Conservation (phyloP, 2,797 vertebrate genomes). For the Pangasius larnaudii region DNA sequence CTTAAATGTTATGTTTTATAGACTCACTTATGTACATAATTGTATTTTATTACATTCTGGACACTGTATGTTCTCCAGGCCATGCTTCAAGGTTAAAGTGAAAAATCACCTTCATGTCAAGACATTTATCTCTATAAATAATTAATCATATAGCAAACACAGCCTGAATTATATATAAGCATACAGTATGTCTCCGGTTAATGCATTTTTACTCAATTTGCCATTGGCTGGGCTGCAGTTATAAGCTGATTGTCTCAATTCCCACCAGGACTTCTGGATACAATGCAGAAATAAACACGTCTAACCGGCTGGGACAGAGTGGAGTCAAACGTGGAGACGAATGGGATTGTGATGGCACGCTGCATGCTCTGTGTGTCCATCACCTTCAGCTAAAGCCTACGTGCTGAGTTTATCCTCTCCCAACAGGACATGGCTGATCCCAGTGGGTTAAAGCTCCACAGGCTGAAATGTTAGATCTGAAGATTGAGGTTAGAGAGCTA, state of each 20-base stretch:
- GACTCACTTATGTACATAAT: background rate
- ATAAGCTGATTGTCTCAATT: constrained; percentile 6
- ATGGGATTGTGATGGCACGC: constrained; percentile 10
- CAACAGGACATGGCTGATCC: constrained; percentile 20
- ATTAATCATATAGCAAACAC: background rate
- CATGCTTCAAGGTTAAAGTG: background rate
- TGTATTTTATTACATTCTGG: background rate
- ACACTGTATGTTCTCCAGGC: background rate
- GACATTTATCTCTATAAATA: constrained; percentile 4
- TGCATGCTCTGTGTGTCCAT: background rate
- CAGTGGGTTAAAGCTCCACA: constrained; percentile 12
- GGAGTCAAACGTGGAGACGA: constrained; percentile 19
- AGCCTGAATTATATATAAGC: constrained; percentile 2
- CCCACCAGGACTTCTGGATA: constrained; percentile 17
- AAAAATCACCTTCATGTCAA: background rate
- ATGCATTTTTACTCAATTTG: constrained; percentile 1
- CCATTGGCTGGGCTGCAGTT: background rate
- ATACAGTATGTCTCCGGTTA: background rate
- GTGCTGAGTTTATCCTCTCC: constrained; percentile 8
- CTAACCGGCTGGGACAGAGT: constrained; percentile 7
- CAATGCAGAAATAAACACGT: constrained; percentile 19
- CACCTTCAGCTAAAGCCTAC: constrained; percentile 24
- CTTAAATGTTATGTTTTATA: background rate
- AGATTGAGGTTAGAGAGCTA: constrained; percentile 27
- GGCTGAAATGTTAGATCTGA: constrained; percentile 9